Evolutionary conservation across 2,888 invertebrate genomes (phyloP).

Genomic region (Pedicia rivosa): DNA sequence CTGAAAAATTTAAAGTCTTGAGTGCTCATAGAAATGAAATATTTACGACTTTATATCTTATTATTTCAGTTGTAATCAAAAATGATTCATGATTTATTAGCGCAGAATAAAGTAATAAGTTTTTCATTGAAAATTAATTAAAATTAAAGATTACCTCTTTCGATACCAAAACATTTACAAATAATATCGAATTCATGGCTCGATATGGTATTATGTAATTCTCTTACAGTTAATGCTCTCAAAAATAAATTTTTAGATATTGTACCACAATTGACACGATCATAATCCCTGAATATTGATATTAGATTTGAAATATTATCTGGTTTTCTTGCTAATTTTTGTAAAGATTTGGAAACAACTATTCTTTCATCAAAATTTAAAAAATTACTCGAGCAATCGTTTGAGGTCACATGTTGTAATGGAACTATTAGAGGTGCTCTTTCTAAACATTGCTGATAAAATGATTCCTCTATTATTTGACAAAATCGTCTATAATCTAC

Average conservation of each 20-base stretch:
- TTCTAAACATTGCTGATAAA: constrained; percentile 45
- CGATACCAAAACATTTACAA: constrained; percentile 56
- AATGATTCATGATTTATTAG: too few species aligned
- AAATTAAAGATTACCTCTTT: constrained; percentile 35
- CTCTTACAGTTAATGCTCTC: constrained; percentile 46
- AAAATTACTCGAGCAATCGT: constrained; percentile 44
- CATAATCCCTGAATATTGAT: constrained; percentile 54
- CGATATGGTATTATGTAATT: constrained; percentile 45
- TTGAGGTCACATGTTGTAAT: constrained; percentile 49
- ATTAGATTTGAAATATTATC: constrained; percentile 51
- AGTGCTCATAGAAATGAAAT: too few species aligned
- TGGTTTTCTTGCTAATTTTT: constrained; percentile 47
- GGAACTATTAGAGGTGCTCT: constrained; percentile 52
- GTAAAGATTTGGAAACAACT: constrained; percentile 43
- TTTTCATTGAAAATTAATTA: too few species aligned
- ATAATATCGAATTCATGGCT: constrained; percentile 50
- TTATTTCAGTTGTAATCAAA: too few species aligned
- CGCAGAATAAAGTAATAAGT: too few species aligned
- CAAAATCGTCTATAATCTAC: constrained; percentile 54
- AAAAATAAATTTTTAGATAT: constrained; percentile 45
- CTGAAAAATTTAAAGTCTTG: constrained; percentile 1
- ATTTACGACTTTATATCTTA: too few species aligned
- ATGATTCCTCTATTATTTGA: constrained; percentile 49
- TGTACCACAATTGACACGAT: constrained; percentile 48
- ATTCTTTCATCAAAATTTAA: constrained; percentile 59